These are phyloP conservation scores for Geophilus truncorum DNA, from an alignment of 2,888 invertebrate genomes.

Conservation along the genomic window DNA sequence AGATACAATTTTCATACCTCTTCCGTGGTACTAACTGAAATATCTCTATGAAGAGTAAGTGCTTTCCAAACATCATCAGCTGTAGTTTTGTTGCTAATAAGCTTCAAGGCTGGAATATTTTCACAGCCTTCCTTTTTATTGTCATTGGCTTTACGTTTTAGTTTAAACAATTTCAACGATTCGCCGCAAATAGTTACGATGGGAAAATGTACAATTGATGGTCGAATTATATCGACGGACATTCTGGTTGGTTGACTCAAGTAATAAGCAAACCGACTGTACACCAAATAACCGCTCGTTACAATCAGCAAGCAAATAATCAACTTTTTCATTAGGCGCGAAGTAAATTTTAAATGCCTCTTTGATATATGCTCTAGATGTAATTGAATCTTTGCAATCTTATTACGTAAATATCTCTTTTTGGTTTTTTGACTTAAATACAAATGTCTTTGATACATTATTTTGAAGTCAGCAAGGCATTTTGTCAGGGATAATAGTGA, in stretches of 20 bases:
- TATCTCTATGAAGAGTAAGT: not conserved
- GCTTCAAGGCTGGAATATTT: not conserved
- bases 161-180: not conserved
- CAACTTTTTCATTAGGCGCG: not conserved
- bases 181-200: not conserved
- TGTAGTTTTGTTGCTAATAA: not conserved
- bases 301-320: not conserved
- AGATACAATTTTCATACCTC: not conserved
- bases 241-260: not conserved
- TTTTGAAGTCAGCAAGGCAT: not conserved
- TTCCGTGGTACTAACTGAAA: not conserved
- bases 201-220: not conserved
- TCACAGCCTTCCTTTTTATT: not conserved
- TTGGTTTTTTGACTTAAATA: not conserved
- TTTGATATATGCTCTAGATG: not conserved
- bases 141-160: not conserved
- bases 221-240: not conserved
- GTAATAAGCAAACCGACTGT: not conserved
- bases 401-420: not conserved
- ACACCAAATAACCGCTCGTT: not conserved
- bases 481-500: not conserved
- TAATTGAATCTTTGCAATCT: not conserved
- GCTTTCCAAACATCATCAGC: not conserved
- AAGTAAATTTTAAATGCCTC: not conserved
- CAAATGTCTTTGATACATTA: not conserved